Base-by-base conservation (phyloP, 2,888 invertebrate genomes). In the Cryptophagus acutangulus region DNA sequence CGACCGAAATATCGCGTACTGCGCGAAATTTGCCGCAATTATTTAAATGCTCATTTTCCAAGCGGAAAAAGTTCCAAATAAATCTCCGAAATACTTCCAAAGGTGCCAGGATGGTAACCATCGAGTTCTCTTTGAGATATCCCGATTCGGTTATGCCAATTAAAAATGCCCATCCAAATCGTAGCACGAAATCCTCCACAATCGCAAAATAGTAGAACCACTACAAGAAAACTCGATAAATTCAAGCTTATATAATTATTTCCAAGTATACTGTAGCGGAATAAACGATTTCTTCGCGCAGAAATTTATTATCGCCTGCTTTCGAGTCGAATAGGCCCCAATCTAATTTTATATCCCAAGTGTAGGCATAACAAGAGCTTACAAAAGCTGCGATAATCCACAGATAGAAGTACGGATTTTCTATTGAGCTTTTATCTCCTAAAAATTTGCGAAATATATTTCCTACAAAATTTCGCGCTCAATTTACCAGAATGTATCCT, bases 21-120 rank as follows among this genome's bases (percentile, higher is more conserved):
- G 99, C 99, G 60, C 99, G 77, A 77, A 99, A 99, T 73, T 90
- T 88, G 68, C 99, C 99, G 73, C 97, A 97, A 73, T 99, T 99
- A 74, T 99, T 99, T 26, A 99, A 74, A 69, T 99, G 99, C 66
- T 99, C 99, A 74, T 99, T 99, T 74, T 99, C 99, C 60, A 99
- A 70, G 0, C 99, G 96, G 76, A 99, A 96, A 72, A 93, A 99
- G 72, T 99, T 99, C 99, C 99, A 99, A 33, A 99, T 82, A 71
- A 97, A 99, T 39, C 97, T 81, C 62, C 90, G 87, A 64, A 91
- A 86, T 1, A 93, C 91, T 76, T 93, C 93, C 1, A 92, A 70
- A 1, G 89, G 87, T 30, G 91, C 85, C 15, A 89, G 70, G 47
- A 93, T 74, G 0, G 89, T 86, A 2, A 83, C 79, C 84, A 93